These are phyloP conservation scores for Philereme vetulata DNA, from an alignment of 2,888 invertebrate species.

Conservation along the genomic window DNA sequence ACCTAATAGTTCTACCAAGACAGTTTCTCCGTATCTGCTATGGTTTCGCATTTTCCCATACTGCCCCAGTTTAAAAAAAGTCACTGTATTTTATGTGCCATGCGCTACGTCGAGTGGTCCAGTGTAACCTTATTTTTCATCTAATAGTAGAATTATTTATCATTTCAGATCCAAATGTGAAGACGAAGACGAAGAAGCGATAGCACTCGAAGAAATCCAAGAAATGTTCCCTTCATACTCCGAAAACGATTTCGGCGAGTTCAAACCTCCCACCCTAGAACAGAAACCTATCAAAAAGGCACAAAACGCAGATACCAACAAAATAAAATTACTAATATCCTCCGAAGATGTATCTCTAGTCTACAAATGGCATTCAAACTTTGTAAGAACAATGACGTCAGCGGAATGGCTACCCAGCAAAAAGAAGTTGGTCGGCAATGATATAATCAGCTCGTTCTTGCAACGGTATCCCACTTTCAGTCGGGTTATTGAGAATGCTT, in stretches of 20 bases:
- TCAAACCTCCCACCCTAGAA: constrained; percentile 81
- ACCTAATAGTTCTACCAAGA: too few species aligned
- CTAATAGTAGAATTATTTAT: not conserved
- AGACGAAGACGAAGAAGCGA: constrained; percentile 87
- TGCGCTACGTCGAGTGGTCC: too few species aligned
- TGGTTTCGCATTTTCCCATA: too few species aligned
- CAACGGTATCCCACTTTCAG: constrained; percentile 85
- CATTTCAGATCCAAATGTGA: constrained; percentile 84
- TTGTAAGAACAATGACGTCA: constrained; percentile 82
- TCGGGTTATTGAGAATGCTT: constrained; percentile 76
- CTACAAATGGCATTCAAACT: constrained; percentile 84
- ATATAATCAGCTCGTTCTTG: constrained; percentile 75
- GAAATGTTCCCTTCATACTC: constrained; percentile 88
- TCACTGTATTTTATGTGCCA: too few species aligned
- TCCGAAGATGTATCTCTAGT: constrained; percentile 84
- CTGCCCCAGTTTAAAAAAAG: too few species aligned
- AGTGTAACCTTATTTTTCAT: too few species aligned
- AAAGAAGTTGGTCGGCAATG: constrained; percentile 68
- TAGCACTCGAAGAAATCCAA: constrained; percentile 85
- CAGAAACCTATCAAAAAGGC: constrained; percentile 64
- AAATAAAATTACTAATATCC: constrained; percentile 63
- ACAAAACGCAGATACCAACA: constrained; percentile 46
- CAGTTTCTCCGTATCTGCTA: too few species aligned
- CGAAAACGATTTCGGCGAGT: constrained; percentile 88
- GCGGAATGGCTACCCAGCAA: constrained; percentile 85